Base-by-base conservation (phyloP, 2,113 vertebrate species). In the Pachycephala philippinensis region DNA sequence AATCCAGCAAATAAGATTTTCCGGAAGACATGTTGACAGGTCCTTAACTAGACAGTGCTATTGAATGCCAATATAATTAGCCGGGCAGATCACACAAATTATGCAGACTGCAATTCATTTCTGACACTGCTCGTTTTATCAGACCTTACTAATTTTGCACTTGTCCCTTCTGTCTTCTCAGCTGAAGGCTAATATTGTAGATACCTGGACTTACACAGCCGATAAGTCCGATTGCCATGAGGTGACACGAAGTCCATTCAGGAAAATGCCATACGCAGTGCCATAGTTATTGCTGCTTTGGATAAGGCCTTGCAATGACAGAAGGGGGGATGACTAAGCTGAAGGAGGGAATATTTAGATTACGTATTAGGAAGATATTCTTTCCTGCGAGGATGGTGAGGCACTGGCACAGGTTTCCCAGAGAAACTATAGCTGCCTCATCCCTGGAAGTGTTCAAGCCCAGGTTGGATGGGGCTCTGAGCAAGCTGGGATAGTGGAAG, bases 61-160 rank as follows among this genome's bases (percentile, higher is more conserved):
- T 82, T 66, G 93, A 94, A 95, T 87, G 70, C 83, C 84, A 88
- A 82, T 61, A 89, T 87, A 97, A 97, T 97, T 96, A 97, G 54
- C 60, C 76, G 81, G 90, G 65, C 81, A 94, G 91, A 88, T 95
- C 86, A 90, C 65, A 65, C 35, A 31, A 81, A 22, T 81, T 69
- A 45, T 69, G 37, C 66, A 45, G 71, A 42, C 57, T 94, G 91
- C 91, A 93, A 94, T 65, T 97, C 84, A 95, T 91, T 95, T 93
- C 60, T 91, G 91, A 66, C 59, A 78, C 90, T 70, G 64, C 35
- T 88, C 13, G 1, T 89, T 45, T 92, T 78, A 81, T 87, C 84
- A 87, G 87, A 65, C 78, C 39, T 75, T 72, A 68, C 69, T 86
- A 56, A 90, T 95, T 96, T 95, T 89, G 35, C 13, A 72, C 79